phyloP scores from a whole-genome alignment of 2,888 invertebrate species.

The Protodeltote pygarga region DNA sequence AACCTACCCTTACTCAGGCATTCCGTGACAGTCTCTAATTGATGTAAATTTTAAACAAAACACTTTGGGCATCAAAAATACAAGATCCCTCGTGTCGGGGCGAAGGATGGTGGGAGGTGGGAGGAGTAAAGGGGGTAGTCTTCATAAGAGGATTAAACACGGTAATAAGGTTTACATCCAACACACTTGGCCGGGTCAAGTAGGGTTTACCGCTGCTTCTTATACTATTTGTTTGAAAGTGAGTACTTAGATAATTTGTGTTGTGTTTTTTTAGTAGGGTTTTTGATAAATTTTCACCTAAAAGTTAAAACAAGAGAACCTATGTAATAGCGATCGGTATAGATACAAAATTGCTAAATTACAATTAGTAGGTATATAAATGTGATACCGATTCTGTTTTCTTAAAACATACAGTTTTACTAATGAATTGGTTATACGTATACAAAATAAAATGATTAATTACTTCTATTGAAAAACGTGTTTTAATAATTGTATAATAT shows the following conservation, averaged over 20 bases:
- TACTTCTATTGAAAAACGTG: no score
- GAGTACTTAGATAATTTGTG: slow-evolving; percentile 13
- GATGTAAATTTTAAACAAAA: slow-evolving; percentile 52
- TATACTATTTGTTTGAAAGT: slow-evolving; percentile 19
- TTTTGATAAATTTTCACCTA: no score
- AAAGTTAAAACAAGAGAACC: no score
- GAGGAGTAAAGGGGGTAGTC: slow-evolving; percentile 42
- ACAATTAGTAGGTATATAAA: not conserved
- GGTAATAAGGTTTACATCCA: slow-evolving; percentile 77
- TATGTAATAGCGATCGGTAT: no score
- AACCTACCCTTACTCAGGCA: slow-evolving; percentile 6
- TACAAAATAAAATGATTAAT: no score
- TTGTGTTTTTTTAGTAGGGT: not conserved
- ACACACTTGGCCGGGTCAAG: slow-evolving; percentile 76
- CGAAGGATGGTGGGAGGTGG: slow-evolving; percentile 1
- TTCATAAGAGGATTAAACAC: slow-evolving; percentile 79
- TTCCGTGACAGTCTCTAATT: slow-evolving; percentile 30
- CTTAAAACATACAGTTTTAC: no score
- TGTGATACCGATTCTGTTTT: not conserved
- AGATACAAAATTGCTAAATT: not conserved
- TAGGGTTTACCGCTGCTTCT: slow-evolving; percentile 63
- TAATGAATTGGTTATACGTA: no score
- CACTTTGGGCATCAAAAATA: slow-evolving; percentile 50
- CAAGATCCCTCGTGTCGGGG: slow-evolving; percentile 36
- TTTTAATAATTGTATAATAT: no score